A percentile compares a stretch with the other conserved stretches of the same genome.
Evolutionary conservation across 2,113 vertebrate species (phyloP).

Genomic region (Dasyornis broadbenti): DNA sequence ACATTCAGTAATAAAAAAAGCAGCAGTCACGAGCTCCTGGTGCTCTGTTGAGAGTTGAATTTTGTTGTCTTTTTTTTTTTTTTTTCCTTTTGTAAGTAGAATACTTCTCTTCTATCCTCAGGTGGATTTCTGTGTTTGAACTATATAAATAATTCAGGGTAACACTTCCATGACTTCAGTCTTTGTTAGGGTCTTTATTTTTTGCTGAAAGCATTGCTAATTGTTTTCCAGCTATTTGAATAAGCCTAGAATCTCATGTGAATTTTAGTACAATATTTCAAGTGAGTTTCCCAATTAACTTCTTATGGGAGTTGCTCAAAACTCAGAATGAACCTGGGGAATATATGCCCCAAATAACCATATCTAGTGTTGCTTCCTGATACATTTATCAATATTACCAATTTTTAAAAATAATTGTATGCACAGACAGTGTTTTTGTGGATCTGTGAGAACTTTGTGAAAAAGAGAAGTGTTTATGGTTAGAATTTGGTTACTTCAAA

Average conservation of each 20-base stretch:
- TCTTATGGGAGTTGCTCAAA: neutral
- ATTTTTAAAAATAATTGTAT: neutral
- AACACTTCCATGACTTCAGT: neutral
- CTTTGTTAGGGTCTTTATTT: neutral
- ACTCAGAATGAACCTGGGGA: neutral
- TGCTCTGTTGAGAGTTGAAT: neutral
- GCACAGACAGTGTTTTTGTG: neutral
- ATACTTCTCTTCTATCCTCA: neutral
- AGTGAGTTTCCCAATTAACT: neutral
- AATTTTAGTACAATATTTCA: neutral
- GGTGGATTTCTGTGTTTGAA: slow-evolving; percentile 3
- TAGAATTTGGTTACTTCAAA: neutral
- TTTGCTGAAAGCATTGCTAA: neutral
- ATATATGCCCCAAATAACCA: neutral
- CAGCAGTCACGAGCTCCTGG: neutral
- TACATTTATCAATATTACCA: neutral
- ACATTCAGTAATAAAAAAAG: neutral
- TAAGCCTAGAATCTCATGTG: neutral
- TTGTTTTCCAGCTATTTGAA: slow-evolving; percentile 15
- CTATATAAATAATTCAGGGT: neutral
- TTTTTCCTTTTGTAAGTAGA: neutral
- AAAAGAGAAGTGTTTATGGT: neutral
- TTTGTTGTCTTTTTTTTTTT: neutral
- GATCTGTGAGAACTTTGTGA: neutral
- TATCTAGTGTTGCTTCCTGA: neutral